phyloP scores from a whole-genome alignment of 2,113 vertebrate genomes.

The Patagioenas fasciata region DNA sequence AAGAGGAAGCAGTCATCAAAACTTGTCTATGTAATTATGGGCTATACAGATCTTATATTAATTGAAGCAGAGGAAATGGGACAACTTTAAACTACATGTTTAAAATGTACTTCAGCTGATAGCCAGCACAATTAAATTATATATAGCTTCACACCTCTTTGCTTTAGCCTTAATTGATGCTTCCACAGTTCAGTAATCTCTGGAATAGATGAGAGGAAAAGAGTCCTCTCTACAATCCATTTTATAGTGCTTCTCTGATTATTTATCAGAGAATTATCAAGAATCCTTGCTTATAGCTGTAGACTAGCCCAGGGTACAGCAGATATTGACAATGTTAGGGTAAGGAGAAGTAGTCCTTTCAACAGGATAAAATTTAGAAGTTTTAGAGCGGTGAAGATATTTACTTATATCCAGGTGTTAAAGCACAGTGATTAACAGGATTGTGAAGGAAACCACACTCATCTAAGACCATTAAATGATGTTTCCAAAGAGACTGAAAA shows the following conservation, averaged over 20 bases:
- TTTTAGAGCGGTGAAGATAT: background rate
- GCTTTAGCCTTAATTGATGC: background rate
- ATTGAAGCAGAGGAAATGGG: conserved; percentile 11
- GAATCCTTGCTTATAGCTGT: background rate
- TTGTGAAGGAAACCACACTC: accelerated
- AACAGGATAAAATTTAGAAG: background rate
- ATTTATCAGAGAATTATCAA: background rate
- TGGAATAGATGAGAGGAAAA: background rate
- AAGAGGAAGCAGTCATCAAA: background rate
- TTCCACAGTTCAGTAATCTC: background rate
- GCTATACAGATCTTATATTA: background rate
- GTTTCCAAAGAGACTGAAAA: background rate
- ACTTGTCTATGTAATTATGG: background rate
- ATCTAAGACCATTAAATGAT: background rate
- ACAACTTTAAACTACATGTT: background rate
- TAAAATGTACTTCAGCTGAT: background rate
- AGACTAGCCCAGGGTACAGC: background rate
- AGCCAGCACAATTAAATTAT: background rate
- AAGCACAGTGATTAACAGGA: background rate
- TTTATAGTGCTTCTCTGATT: background rate
- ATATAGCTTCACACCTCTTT: background rate
- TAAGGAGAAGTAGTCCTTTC: background rate
- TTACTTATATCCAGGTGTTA: background rate
- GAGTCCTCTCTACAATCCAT: background rate
- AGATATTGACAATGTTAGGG: background rate